Conservation (phyloP, 2,888 invertebrate species). For the Reticulitermes lucifugus region DNA sequence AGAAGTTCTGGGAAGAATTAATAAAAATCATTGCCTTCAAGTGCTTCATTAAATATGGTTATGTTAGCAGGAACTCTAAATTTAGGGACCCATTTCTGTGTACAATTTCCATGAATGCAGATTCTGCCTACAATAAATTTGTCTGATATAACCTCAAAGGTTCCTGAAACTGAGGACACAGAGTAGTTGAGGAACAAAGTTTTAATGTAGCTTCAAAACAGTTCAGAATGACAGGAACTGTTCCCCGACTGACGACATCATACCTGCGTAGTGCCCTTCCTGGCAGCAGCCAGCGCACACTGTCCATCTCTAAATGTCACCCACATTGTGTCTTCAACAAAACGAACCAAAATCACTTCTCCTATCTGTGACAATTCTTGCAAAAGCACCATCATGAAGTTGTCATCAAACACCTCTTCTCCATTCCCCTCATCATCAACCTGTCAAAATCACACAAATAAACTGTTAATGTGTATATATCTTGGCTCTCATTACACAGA, state of each 20-base stretch:
- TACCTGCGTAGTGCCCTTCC: slow-evolving; percentile 68
- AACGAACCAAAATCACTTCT: slow-evolving; percentile 90
- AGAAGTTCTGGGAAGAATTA: too few relatives aligned
- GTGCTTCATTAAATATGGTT: too few relatives aligned
- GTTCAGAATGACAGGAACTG: slow-evolving; percentile 63
- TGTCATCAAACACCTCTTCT: slow-evolving; percentile 79
- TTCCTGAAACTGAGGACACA: background rate
- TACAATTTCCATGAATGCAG: too few relatives aligned
- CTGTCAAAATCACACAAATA: slow-evolving; percentile 29
- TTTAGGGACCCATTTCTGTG: too few relatives aligned
- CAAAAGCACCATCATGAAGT: slow-evolving; percentile 81
- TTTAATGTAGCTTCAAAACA: background rate
- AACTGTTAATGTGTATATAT: too few relatives aligned
- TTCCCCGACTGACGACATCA: slow-evolving; percentile 58
- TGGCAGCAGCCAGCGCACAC: slow-evolving; percentile 81
- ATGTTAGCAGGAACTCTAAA: too few relatives aligned
- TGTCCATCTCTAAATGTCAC: slow-evolving; percentile 93
- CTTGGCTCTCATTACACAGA: too few relatives aligned
- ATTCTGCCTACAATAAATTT: background rate
- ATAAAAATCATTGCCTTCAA: too few relatives aligned
- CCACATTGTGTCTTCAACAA: slow-evolving; percentile 90
- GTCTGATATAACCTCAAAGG: too few relatives aligned
- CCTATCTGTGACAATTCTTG: slow-evolving; percentile 87
- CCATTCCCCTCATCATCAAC: slow-evolving; percentile 49
- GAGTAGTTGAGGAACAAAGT: background rate